Percentiles rank a stretch among this genome's conserved stretches.
Conservation (phyloP, 2,888 invertebrate genomes). For the Lithophane semibrunnea region DNA sequence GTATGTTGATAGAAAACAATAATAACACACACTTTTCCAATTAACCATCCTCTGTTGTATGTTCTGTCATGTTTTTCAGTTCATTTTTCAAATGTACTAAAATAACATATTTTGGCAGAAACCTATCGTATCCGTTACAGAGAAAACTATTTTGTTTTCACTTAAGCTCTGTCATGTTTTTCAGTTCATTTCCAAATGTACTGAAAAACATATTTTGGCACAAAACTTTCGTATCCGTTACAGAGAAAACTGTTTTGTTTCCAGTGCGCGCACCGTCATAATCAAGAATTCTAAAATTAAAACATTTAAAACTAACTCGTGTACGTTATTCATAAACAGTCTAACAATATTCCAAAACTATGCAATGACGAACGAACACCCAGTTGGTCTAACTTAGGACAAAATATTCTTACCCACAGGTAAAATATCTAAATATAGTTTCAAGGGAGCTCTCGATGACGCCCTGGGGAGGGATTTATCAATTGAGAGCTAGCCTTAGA, state of each 20-base stretch:
- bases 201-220: neutral
- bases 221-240: neutral
- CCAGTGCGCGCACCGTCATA: neutral
- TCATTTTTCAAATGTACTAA: too few relatives aligned
- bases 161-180: too few relatives aligned
- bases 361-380: neutral
- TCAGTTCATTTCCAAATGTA: too few relatives aligned
- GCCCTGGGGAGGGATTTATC: conserved; percentile 55
- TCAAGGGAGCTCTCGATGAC: conserved; percentile 36
- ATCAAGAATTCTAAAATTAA: neutral
- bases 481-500: conserved; percentile 38
- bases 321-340: neutral
- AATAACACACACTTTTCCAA: too few relatives aligned
- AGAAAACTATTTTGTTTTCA: too few relatives aligned
- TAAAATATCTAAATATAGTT: conserved; percentile 34
- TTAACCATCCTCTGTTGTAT: too few relatives aligned
- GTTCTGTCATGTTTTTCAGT: too few relatives aligned
- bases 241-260: neutral
- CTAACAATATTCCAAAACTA: neutral
- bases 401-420: conserved; percentile 17
- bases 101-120: too few relatives aligned
- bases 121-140: too few relatives aligned
- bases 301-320: neutral
- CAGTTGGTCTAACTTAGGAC: conserved; percentile 9
- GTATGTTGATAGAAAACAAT: too few relatives aligned